These are phyloP conservation scores for Tor tambroides DNA, from an alignment of 2,113 vertebrate species.

Conservation along the genomic window DNA sequence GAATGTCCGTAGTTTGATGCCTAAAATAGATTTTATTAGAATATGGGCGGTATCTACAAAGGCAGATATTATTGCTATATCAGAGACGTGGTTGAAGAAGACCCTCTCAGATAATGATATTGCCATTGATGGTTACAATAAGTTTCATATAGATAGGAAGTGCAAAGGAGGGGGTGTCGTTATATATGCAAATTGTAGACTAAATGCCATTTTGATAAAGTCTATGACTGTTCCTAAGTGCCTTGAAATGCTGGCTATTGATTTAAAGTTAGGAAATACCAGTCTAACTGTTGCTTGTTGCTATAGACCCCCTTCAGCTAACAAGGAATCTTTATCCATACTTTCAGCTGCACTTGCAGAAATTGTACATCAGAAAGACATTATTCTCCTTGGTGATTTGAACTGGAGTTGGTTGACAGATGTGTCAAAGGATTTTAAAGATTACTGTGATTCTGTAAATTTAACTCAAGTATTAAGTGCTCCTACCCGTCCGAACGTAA, in stretches of 20 bases:
- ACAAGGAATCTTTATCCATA: not conserved
- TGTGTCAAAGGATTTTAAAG: not conserved
- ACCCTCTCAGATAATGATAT: not conserved
- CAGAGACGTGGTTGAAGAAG: not conserved
- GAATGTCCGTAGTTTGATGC: not conserved
- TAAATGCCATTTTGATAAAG: no score
- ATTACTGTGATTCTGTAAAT: not conserved
- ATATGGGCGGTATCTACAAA: not conserved
- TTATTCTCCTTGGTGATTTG: constrained; percentile 1
- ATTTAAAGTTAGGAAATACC: no score
- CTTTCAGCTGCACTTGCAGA: not conserved
- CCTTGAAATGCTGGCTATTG: no score
- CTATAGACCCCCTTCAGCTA: constrained; percentile 13
- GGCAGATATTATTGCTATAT: not conserved
- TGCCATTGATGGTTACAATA: not conserved
- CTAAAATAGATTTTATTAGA: not conserved
- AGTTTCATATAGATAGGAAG: not conserved
- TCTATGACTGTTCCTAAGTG: no score
- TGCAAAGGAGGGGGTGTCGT: not conserved
- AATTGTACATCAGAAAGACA: not conserved
- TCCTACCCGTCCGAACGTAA: not conserved
- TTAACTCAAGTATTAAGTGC: not conserved
- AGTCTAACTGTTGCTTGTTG: no score
- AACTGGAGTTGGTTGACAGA: not conserved
- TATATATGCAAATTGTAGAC: not conserved